Evolutionary conservation across 2,797 vertebrate genomes (phyloP), one percentile per base, ranked within the genome.

Genomic region (Capromys pilorides): DNA sequence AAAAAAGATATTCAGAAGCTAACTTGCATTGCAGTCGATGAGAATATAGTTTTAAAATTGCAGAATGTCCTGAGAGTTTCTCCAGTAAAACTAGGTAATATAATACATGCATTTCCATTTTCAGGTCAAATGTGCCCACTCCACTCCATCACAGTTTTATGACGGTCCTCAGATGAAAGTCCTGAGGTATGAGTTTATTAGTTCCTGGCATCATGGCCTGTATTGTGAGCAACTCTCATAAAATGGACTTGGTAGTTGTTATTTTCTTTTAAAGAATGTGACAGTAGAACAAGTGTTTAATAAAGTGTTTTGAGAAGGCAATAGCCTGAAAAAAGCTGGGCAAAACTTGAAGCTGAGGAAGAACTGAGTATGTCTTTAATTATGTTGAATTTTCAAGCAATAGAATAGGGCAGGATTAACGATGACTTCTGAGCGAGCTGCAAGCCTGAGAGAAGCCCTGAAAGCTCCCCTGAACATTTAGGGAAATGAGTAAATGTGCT

Each of bases 311-410:
- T 97, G 96, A 97, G 97, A 98, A 98, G 96, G 93, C 97, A 98
- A 96, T 93, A 97, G 96, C 96, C 92, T 97, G 95, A 96, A 97
- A 96, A 98, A 96, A 81, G 66, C 79, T 94, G 96, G 97, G 97
- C 97, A 97, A 97, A 96, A 97, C 97, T 97, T 98, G 98, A 98
- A 97, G 89, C 67, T 98, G 96, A 96, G 98, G 98, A 98, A 98
- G 97, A 98, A 98, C 97, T 97, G 97, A 97, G 96, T 97, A 98
- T 97, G 94, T 96, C 96, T 98, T 97, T 98, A 98, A 98, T 98
- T 98, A 98, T 98, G 98, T 97, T 98, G 97, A 97, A 98, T 98
- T 98, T 98, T 95, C 96, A 98, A 98, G 97, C 98, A 98, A 98
- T 98, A 98, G 96, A 95, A 97, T 57, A 81, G 97, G 97, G 94